Evolutionary conservation across 2,888 invertebrate genomes (phyloP).

Genomic region (Callinectes sapidus): DNA sequence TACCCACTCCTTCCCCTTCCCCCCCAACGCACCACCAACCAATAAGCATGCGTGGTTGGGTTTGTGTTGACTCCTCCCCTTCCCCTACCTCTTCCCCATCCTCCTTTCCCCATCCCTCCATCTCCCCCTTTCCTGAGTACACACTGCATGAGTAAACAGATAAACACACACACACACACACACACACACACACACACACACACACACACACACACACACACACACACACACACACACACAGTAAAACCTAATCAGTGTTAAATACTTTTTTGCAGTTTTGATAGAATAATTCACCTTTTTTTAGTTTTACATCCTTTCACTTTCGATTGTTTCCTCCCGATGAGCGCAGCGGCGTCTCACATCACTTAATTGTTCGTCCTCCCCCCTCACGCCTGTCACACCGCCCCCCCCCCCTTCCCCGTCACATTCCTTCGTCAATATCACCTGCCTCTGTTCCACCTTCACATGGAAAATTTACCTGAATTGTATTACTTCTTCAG

Average conservation of each 20-base stretch:
- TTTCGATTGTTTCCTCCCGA: neutral
- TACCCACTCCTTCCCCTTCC: neutral
- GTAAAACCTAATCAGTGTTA: neutral
- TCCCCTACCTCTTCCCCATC: neutral
- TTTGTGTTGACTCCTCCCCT: slow-evolving; percentile 4
- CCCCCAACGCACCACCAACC: neutral
- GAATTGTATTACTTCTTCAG: neutral
- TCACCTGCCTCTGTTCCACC: neutral
- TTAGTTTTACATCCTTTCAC: neutral
- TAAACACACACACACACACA: slow-evolving; percentile 25
- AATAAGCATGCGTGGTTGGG: slow-evolving; percentile 22
- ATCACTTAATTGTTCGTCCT: neutral
- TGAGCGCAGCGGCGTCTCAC: neutral
- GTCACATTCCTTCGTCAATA: neutral
- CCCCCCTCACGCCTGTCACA: neutral
- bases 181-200: slow-evolving; percentile 18
- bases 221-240: slow-evolving; percentile 22
- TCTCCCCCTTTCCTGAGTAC: neutral
- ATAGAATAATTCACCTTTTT: neutral
- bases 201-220: slow-evolving; percentile 20
- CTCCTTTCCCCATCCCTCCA: neutral
- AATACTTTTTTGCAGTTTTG: neutral
- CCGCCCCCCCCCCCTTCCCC: neutral
- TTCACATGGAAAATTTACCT: neutral
- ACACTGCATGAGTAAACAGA: slow-evolving; percentile 28